phyloP scores from a whole-genome alignment of 2,113 vertebrate genomes.

The Maccullochella peelii region DNA sequence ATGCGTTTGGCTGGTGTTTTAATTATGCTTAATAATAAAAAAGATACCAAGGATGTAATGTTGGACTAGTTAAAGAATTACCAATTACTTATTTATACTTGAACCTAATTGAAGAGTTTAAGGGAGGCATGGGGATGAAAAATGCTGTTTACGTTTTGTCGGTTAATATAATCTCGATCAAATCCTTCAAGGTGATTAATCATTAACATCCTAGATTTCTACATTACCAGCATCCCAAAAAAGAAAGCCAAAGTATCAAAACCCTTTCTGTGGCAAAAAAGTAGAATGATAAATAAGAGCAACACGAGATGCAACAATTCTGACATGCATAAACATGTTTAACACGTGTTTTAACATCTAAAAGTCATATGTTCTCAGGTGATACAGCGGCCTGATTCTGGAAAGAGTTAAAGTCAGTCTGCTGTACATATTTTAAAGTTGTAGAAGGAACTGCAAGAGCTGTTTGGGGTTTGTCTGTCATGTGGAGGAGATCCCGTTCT shows the following conservation, averaged over 20 bases:
- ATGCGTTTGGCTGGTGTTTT: not conserved
- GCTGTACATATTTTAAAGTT: not conserved
- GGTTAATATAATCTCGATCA: not conserved
- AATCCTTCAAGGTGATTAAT: not conserved
- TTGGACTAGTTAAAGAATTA: not conserved
- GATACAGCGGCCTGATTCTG: not conserved
- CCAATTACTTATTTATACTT: not conserved
- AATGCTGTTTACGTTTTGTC: not conserved
- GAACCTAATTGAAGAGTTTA: not conserved
- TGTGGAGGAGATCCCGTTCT: constrained; percentile 26
- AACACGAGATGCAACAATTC: not conserved
- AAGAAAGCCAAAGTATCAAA: not conserved
- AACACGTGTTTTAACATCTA: not conserved
- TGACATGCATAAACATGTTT: not conserved
- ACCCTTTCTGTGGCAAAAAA: not conserved
- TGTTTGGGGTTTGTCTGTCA: constrained; percentile 8
- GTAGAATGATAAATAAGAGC: not conserved
- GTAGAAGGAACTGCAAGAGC: not conserved
- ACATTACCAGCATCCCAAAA: not conserved
- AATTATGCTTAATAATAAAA: not conserved
- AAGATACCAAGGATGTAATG: not conserved
- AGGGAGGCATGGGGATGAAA: not conserved
- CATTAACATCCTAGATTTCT: not conserved
- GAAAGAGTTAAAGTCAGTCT: not conserved
- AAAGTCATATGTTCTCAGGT: not conserved